phyloP scores from a whole-genome alignment of 2,888 invertebrate species.

The Drosophila birchii region DNA sequence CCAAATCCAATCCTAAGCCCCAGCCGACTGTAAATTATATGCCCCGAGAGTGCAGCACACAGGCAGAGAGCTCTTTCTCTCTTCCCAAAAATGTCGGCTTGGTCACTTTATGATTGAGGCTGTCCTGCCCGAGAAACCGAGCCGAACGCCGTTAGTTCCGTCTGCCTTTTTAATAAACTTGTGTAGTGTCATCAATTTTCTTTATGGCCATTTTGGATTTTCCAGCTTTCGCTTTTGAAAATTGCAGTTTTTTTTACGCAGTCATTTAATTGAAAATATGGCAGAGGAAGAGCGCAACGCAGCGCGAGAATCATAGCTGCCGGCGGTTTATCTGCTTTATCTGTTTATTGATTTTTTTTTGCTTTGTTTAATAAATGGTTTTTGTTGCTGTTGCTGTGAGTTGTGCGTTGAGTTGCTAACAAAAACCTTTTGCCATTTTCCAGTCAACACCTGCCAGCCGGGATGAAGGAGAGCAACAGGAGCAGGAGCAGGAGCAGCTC shows the following conservation, averaged over 20 bases:
- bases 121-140: constrained; percentile 29
- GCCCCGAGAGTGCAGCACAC: constrained; percentile 51
- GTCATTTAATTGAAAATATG: constrained; percentile 61
- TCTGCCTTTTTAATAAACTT: constrained; percentile 76
- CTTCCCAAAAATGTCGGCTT: constrained; percentile 36
- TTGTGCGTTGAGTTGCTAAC: constrained; percentile 54
- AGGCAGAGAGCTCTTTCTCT: constrained; percentile 20
- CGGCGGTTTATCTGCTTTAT: constrained; percentile 23
- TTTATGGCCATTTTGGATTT: constrained; percentile 72
- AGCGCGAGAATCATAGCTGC: constrained; percentile 25
- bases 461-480: constrained; percentile 11
- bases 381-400: constrained; percentile 3
- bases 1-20: constrained; percentile 28
- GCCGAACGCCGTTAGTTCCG: constrained; percentile 17
- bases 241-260: constrained; percentile 54
- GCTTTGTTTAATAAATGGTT: constrained; percentile 26
- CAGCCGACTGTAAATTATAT: constrained; percentile 68
- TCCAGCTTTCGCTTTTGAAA: constrained; percentile 65
- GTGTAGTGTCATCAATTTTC: constrained; percentile 77
- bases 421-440: constrained; percentile 51
- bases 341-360: constrained; percentile 43
- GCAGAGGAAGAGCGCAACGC: constrained; percentile 6
- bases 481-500: constrained; percentile 4
- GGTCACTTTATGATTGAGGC: constrained; percentile 73
- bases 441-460: constrained; percentile 67